Evolutionary conservation across 2,888 invertebrate genomes (phyloP).

Genomic region (Leucophenga maculata): DNA sequence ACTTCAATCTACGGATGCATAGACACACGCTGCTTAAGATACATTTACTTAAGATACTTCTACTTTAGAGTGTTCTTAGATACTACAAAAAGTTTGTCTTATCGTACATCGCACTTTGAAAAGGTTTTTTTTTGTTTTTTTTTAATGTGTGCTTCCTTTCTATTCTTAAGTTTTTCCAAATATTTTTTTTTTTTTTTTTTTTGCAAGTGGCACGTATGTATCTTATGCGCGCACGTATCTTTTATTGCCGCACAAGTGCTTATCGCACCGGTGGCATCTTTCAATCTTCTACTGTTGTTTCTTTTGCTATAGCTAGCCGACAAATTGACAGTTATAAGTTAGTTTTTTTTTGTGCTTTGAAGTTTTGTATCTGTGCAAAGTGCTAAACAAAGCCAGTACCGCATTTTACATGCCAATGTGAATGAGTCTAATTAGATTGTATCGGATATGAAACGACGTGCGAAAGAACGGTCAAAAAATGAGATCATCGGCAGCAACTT

Average conservation of each 20-base stretch:
- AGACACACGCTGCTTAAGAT: too few species aligned
- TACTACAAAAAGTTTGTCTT: background rate
- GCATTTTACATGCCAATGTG: constrained; percentile 1
- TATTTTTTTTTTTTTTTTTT: constrained; percentile 3
- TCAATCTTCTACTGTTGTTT: background rate
- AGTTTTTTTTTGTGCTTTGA: too few species aligned
- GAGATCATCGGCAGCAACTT: constrained; percentile 6
- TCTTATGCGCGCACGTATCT: background rate
- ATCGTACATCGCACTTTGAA: background rate
- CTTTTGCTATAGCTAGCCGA: constrained; percentile 32
- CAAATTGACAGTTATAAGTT: constrained; percentile 27
- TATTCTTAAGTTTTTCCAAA: background rate
- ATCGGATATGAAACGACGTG: background rate
- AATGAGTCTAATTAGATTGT: constrained; percentile 19
- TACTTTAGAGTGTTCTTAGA: too few species aligned
- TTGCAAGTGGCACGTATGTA: constrained; percentile 14
- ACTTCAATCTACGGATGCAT: too few species aligned
- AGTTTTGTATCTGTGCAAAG: background rate
- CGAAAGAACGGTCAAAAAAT: constrained; percentile 7
- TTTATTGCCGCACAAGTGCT: constrained; percentile 7
- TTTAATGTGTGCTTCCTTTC: background rate
- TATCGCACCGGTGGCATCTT: background rate
- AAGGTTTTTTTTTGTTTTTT: too few species aligned
- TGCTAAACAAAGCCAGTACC: background rate
- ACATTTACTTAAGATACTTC: too few species aligned